phyloP scores from a whole-genome alignment of 2,888 invertebrate species.

The Nomada ferruginata region DNA sequence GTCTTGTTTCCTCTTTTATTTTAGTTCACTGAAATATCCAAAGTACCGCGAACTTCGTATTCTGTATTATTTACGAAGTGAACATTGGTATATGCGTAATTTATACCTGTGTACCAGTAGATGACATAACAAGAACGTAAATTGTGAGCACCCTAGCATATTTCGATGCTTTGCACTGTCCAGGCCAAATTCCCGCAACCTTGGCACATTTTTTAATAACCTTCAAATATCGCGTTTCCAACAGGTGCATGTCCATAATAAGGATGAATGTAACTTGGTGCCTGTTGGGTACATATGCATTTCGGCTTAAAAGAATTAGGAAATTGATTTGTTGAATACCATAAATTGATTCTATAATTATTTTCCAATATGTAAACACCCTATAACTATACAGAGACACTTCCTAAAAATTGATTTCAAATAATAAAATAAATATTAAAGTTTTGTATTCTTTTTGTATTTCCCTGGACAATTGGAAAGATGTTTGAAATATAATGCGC shows the following conservation, averaged over 20 bases:
- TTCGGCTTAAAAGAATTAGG: background rate
- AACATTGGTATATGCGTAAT: background rate
- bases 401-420: too few species aligned
- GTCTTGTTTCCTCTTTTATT: background rate
- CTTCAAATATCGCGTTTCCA: background rate
- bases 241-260: background rate
- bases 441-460: too few species aligned
- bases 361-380: too few species aligned
- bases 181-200: constrained; percentile 13
- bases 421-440: too few species aligned
- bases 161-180: background rate
- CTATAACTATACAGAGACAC: too few species aligned
- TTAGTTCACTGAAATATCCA: background rate
- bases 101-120: background rate
- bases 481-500: too few species aligned
- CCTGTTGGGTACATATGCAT: background rate
- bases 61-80: background rate
- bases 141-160: background rate
- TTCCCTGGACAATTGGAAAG: too few species aligned
- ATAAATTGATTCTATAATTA: background rate
- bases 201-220: background rate
- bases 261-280: too few species aligned
- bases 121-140: background rate
- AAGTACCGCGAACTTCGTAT: background rate
- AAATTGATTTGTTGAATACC: background rate